Evolutionary conservation across 2,888 invertebrate species (phyloP), one percentile per base, ranked within the genome.

Genomic region (Luperina testacea): DNA sequence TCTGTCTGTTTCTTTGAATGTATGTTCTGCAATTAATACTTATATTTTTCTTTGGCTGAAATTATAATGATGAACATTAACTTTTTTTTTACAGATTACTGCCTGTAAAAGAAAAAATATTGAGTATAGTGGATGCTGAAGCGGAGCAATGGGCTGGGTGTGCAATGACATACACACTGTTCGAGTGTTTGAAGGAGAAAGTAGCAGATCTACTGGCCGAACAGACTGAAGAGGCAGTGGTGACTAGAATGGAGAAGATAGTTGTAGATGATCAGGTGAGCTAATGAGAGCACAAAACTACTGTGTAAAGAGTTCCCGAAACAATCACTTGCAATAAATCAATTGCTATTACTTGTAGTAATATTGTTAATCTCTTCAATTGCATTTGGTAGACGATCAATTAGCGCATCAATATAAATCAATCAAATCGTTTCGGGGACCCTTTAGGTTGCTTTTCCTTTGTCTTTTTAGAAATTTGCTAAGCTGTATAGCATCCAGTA

Each of bases 151-250:
- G 98, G 97, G 91, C 99, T 27, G 99, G 99, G 1, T 98, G 98
- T 95, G 99, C 99, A 5, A 99, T 99, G 99, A 99, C 99, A 0
- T 99, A 99, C 92, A 98, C 99, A 0, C 95, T 99, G 75, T 99
- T 99, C 93, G 99, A 99, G 95, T 98, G 98, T 94, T 97, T 99
- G 27, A 99, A 99, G 94, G 99, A 99, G 93, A 98, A 98, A 91
- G 97, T 98, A 57, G 95, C 97, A 0, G 98, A 98, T 74, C 93
- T 99, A 75, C 95, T 98, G 15, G 96, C 97, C 0, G 97, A 97
- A 1, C 99, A 99, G 93, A 98, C 98, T 0, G 98, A 98, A 24
- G 94, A 97, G 61, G 95, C 89, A 88, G 96, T 92, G 63, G 95
- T 87, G 7, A 90, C 95, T 32, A 93, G 97, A 78, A 94, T 97